Evolutionary conservation across 2,797 vertebrate genomes (phyloP), one percentile per base, ranked within the genome.

Genomic region (Scyliorhinus canicula): DNA sequence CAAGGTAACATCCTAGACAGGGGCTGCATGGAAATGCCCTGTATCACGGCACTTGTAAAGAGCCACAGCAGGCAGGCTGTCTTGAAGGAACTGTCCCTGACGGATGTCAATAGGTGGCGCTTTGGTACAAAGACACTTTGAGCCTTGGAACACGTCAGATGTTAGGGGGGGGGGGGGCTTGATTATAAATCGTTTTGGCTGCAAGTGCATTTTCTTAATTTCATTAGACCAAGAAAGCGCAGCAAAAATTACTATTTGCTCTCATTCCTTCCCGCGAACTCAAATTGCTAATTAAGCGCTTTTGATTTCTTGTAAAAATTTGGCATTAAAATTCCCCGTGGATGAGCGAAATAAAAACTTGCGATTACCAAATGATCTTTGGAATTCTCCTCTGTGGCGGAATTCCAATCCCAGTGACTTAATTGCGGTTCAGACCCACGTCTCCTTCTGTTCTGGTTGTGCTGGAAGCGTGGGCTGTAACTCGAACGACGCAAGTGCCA

Each of bases 31-130:
- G 67, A 74, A 94, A 74, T 74, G 31, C 19, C 63, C 47, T 94
- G 47, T 6, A 50, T 65, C 24, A 26, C 24, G 14, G 55, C 35
- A 19, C 31, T 60, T 60, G 55, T 31, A 35, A n/a, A 60, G 12
- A 60, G 52, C 28, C 12, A n/a, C 86, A 9, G 1, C 31, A 1
- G n/a, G 86, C 31, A 60, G 4, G 12, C 52, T 60, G 52, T 55
- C 16, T 90, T 57, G 31, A 90, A 60, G 19, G 40, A 93, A 21
- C 86, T 93, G 65, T 24, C 57, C n/a, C 86, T 35, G 63, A 50
- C 26, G 28, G 31, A 52, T 74, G 50, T 97, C 99, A 97, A 98
- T 98, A 99, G 99, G 98, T 98, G 99, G 98, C 98, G 98, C 98
- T 98, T 98, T 97, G 98, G 93, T 94, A 74, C 93, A 74, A 69